phyloP scores from a whole-genome alignment of 2,888 invertebrate species.

The Hirtodrosophila alboralis region DNA sequence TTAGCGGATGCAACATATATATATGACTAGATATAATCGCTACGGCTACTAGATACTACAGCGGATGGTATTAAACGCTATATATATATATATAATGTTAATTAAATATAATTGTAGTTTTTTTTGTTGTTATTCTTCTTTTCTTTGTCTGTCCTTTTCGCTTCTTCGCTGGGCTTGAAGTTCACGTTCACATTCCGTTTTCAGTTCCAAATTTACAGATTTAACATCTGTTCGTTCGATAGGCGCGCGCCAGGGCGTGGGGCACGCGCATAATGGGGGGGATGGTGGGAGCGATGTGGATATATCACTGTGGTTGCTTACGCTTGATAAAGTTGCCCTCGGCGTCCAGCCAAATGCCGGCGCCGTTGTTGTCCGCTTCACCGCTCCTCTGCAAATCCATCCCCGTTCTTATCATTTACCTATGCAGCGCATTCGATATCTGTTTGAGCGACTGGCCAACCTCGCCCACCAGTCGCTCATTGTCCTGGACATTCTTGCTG shows the following conservation, averaged over 20 bases:
- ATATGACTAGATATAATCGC: slow-evolving; percentile 70
- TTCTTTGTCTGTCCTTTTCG: slow-evolving; percentile 21
- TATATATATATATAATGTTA: slow-evolving; percentile 47
- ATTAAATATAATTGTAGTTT: slow-evolving; percentile 56
- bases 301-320: slow-evolving; percentile 53
- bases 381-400: slow-evolving; percentile 64
- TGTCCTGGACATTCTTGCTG: slow-evolving; percentile 88
- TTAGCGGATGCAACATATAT: slow-evolving; percentile 67
- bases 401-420: slow-evolving; percentile 84
- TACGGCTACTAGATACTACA: slow-evolving; percentile 49
- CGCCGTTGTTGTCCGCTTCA: slow-evolving; percentile 52
- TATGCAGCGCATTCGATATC: slow-evolving; percentile 84
- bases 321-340: slow-evolving; percentile 82
- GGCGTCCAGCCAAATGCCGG: slow-evolving; percentile 79
- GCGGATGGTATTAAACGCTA: slow-evolving; percentile 25
- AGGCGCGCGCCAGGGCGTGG: slow-evolving; percentile 10
- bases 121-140: slow-evolving; percentile 22
- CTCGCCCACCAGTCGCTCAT: slow-evolving; percentile 88
- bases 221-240: slow-evolving; percentile 21
- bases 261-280: slow-evolving; percentile 28
- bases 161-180: slow-evolving; percentile 75
- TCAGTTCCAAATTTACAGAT: slow-evolving; percentile 2
- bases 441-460: slow-evolving; percentile 85
- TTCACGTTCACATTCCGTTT: slow-evolving; percentile 43
- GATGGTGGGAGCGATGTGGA: slow-evolving; percentile 56